A percentile compares a stretch with the other conserved stretches of the same genome.
These are phyloP conservation scores for Teleopsis dalmanni DNA, from an alignment of 1,140 invertebrate species.

Conservation along the genomic window DNA sequence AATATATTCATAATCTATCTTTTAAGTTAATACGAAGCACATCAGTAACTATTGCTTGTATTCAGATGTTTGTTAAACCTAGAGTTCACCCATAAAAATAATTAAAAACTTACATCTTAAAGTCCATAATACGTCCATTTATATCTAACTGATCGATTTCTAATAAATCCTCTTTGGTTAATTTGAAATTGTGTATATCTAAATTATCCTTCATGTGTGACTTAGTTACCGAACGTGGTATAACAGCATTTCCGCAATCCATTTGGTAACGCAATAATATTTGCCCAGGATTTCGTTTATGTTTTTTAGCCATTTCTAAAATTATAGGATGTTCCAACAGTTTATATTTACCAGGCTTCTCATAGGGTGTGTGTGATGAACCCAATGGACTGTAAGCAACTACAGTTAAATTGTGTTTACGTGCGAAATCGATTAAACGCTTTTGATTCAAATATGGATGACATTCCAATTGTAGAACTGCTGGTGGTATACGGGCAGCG, in stretches of 20 bases:
- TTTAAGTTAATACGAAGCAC: no score
- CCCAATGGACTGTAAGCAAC: conserved; percentile 78
- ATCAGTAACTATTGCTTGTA: no score
- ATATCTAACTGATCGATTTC: conserved; percentile 54
- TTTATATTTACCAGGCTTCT: not conserved
- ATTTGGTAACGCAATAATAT: conserved; percentile 57
- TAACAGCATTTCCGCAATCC: conserved; percentile 56
- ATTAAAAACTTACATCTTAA: no score
- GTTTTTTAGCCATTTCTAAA: conserved; percentile 55
- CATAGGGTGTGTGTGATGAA: conserved; percentile 44
- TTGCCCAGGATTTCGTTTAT: conserved; percentile 62
- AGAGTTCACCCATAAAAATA: no score
- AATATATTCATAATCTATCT: no score
- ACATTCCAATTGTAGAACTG: conserved; percentile 69
- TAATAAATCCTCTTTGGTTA: conserved; percentile 56
- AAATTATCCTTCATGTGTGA: conserved; percentile 64
- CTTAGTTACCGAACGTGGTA: conserved; percentile 68
- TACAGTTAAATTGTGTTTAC: conserved; percentile 56
- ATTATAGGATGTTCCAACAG: conserved; percentile 30
- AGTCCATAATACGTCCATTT: no score
- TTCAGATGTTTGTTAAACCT: no score
- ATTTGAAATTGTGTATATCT: conserved; percentile 61
- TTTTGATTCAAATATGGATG: conserved; percentile 81
- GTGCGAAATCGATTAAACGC: conserved; percentile 65
- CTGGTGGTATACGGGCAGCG: conserved; percentile 62